These are phyloP conservation scores for Pammene aurita DNA, from an alignment of 2,888 invertebrate species.

Conservation along the genomic window DNA sequence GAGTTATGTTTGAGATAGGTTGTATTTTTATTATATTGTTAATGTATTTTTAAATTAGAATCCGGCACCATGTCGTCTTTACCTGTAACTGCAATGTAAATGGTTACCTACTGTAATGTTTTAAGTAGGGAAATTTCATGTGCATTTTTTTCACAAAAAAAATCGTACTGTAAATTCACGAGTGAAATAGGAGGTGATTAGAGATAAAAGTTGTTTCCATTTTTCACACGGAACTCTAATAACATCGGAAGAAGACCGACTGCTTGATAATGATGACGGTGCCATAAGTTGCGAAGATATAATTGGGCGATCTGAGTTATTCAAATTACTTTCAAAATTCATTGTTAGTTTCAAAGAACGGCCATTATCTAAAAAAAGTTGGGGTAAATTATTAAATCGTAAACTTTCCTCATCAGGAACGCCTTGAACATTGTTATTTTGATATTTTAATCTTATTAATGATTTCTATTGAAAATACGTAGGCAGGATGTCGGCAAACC, in stretches of 20 bases:
- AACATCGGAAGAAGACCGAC: neutral
- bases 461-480: constrained; percentile 42
- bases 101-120: too few species aligned
- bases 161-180: too few species aligned
- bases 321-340: constrained; percentile 42
- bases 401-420: constrained; percentile 64
- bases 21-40: too few species aligned
- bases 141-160: too few species aligned
- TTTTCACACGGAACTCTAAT: neutral
- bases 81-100: too few species aligned
- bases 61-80: too few species aligned
- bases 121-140: too few species aligned
- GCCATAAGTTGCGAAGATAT: constrained; percentile 40
- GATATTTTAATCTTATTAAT: constrained; percentile 50
- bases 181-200: too few species aligned
- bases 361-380: constrained; percentile 51
- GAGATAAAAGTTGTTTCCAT: too few species aligned
- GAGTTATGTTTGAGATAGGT: too few species aligned
- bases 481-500: neutral
- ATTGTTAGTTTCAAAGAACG: constrained; percentile 41
- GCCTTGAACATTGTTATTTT: constrained; percentile 51
- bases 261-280: constrained; percentile 35
- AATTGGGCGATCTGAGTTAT: constrained; percentile 40
- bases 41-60: too few species aligned
- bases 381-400: constrained; percentile 58